phyloP scores from a whole-genome alignment of 2,113 vertebrate species.

The Urocolius indicus region DNA sequence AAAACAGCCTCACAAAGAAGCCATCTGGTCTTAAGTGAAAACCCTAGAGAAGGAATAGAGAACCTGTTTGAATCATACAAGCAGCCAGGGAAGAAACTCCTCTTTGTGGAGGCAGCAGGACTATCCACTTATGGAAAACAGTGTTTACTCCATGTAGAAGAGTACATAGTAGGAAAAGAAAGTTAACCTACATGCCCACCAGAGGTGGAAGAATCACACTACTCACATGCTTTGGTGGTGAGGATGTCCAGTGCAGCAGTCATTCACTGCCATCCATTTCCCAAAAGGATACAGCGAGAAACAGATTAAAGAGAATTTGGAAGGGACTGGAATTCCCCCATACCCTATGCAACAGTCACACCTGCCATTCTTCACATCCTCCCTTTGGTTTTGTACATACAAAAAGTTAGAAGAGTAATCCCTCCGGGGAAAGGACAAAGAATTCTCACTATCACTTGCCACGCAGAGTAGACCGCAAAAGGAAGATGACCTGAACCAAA shows the following conservation, averaged over 20 bases:
- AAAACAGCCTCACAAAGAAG: neutral
- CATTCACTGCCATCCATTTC: neutral
- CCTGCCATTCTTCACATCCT: neutral
- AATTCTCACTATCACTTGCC: neutral
- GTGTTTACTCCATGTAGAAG: neutral
- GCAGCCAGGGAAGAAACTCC: neutral
- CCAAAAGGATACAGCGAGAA: neutral
- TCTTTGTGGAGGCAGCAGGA: neutral
- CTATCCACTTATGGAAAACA: neutral
- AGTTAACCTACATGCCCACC: neutral
- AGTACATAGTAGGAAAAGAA: accelerated
- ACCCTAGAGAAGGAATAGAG: neutral
- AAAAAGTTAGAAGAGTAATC: neutral
- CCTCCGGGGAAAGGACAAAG: neutral
- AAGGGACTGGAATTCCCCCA: neutral
- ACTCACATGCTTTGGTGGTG: neutral
- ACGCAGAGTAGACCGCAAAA: neutral
- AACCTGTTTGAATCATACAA: neutral
- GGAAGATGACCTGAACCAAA: constrained; percentile 39
- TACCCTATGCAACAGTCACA: neutral
- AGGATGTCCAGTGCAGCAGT: no score
- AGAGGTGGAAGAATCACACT: neutral
- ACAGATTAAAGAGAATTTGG: neutral
- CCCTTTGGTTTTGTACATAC: neutral
- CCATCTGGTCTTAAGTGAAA: neutral